A percentile compares a stretch with the other conserved stretches of the same genome.
Conservation (phyloP, 2,797 vertebrate species). For the Amphiprion clarkii region DNA sequence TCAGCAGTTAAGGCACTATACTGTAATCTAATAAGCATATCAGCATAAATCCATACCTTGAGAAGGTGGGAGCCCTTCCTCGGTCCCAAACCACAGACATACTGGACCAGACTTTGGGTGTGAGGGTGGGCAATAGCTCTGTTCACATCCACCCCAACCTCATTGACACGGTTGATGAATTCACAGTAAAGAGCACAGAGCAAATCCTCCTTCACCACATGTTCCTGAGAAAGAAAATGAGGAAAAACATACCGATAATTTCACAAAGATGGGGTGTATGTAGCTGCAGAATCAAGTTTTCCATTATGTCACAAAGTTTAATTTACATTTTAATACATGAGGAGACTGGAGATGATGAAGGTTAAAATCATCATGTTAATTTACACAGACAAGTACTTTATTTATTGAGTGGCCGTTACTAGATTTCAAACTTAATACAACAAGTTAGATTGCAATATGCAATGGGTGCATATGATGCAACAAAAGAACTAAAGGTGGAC, state of each 20-base stretch:
- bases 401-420: no score
- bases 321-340: background rate
- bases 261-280: background rate
- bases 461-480: background rate
- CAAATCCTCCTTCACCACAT: conserved; percentile 97
- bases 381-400: background rate
- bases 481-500: background rate
- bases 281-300: background rate
- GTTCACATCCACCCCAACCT: conserved; percentile 99
- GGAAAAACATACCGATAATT: background rate
- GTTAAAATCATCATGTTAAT: background rate
- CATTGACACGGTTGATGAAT: conserved; percentile 98
- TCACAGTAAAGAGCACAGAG: conserved; percentile 95
- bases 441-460: background rate
- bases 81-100: conserved; percentile 95
- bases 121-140: conserved; percentile 95
- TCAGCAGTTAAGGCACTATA: background rate
- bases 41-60: conserved; percentile 86
- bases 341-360: background rate
- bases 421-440: background rate
- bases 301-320: background rate
- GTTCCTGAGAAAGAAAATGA: conserved; percentile 84
- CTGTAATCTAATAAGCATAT: background rate
- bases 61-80: conserved; percentile 97
- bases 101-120: conserved; percentile 97